These are phyloP conservation scores for Ditylenchus dipsaci DNA, from an alignment of 1,140 invertebrate species.

Conservation along the genomic window DNA sequence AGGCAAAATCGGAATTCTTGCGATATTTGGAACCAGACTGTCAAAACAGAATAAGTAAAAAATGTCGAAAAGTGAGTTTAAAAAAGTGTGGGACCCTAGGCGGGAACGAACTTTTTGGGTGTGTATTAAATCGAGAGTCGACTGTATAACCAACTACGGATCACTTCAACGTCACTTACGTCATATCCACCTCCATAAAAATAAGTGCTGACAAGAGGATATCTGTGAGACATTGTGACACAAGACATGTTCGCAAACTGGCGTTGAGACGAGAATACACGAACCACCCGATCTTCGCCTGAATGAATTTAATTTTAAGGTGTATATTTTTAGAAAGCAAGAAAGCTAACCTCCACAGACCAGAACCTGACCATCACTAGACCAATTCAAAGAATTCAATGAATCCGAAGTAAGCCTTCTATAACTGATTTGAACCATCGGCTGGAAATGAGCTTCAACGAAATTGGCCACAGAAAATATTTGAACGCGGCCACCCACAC, in stretches of 20 bases:
- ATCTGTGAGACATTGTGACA: conserved; percentile 12
- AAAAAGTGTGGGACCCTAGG: too few relatives aligned
- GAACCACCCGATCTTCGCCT: conserved; percentile 23
- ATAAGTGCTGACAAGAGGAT: conserved; percentile 7
- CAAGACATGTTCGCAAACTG: conserved; percentile 20
- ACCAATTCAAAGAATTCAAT: conserved; percentile 28
- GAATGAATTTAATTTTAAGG: neutral
- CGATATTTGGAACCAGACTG: too few relatives aligned
- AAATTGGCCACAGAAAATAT: conserved; percentile 24
- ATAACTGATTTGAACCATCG: conserved; percentile 15
- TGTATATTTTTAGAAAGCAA: too few relatives aligned
- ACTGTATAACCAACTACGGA: too few relatives aligned
- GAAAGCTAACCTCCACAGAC: neutral
- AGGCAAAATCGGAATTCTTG: too few relatives aligned
- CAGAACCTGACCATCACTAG: conserved; percentile 14
- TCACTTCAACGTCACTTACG: conserved; percentile 8
- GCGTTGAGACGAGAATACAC: conserved; percentile 7
- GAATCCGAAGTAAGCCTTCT: conserved; percentile 19
- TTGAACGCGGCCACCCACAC: conserved; percentile 13
- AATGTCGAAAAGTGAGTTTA: too few relatives aligned
- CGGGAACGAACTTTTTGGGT: too few relatives aligned
- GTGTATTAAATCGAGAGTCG: too few relatives aligned
- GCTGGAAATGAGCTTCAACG: conserved; percentile 18
- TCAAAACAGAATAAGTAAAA: too few relatives aligned
- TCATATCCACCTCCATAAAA: conserved; percentile 17